phyloP scores from a whole-genome alignment of 2,113 vertebrate species.

The Passer montanus region DNA sequence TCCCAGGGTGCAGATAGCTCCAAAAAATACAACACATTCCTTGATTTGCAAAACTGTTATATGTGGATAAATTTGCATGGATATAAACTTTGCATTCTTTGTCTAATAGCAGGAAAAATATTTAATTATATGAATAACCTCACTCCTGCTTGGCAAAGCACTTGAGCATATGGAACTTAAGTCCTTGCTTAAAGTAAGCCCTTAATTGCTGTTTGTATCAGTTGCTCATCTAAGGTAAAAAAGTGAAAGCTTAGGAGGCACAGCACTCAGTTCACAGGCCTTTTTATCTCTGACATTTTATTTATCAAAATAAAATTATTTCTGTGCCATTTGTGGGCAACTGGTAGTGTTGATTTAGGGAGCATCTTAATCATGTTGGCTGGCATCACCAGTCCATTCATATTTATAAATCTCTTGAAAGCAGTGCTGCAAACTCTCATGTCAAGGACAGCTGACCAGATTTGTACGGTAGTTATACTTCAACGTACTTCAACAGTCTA shows the following conservation, averaged over 20 bases:
- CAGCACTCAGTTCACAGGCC: background rate
- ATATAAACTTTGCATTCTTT: background rate
- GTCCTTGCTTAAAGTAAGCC: background rate
- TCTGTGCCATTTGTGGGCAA: background rate
- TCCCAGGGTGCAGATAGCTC: background rate
- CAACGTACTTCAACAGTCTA: background rate
- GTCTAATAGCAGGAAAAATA: background rate
- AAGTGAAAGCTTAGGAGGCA: background rate
- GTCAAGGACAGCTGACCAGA: background rate
- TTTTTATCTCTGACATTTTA: background rate
- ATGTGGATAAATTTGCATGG: background rate
- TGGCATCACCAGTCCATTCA: background rate
- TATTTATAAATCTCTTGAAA: background rate
- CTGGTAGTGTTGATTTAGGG: background rate
- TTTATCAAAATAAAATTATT: slow-evolving; percentile 18
- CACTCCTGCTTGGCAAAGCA: background rate
- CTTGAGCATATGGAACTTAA: background rate
- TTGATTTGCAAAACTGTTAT: background rate
- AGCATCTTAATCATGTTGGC: background rate
- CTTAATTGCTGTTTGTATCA: background rate
- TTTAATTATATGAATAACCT: background rate
- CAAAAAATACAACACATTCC: background rate
- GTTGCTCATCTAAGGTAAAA: background rate
- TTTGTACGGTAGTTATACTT: background rate
- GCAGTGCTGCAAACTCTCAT: background rate